These are phyloP conservation scores for Trachelus stipa DNA, from an alignment of 2,888 invertebrate species.

Conservation along the genomic window DNA sequence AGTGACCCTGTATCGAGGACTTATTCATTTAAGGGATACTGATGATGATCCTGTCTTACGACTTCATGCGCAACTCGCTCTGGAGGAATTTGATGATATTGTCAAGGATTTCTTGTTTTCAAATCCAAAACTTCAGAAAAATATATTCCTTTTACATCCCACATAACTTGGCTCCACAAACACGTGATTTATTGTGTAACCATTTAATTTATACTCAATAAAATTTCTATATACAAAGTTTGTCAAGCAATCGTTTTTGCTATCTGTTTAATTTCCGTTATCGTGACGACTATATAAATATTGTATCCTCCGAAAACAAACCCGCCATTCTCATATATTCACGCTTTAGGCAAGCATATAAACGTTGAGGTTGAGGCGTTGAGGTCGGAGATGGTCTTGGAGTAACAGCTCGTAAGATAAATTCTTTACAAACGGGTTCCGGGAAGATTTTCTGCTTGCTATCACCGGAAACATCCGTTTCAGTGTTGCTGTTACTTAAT, in stretches of 20 bases:
- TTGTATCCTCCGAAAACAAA: slow-evolving; percentile 83
- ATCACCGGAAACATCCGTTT: slow-evolving; percentile 48
- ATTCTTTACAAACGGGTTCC: slow-evolving; percentile 73
- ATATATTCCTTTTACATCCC: slow-evolving; percentile 56
- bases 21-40: slow-evolving; percentile 75
- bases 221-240: slow-evolving; percentile 1
- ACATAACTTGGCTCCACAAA: background rate
- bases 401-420: slow-evolving; percentile 73
- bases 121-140: slow-evolving; percentile 71
- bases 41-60: slow-evolving; percentile 78
- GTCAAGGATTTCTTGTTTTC: slow-evolving; percentile 74
- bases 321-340: slow-evolving; percentile 80
- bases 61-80: slow-evolving; percentile 80
- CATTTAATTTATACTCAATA: background rate
- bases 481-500: slow-evolving; percentile 58
- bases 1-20: slow-evolving; percentile 76
- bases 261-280: background rate
- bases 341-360: slow-evolving; percentile 77
- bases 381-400: slow-evolving; percentile 74
- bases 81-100: slow-evolving; percentile 81
- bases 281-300: slow-evolving; percentile 69
- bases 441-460: slow-evolving; percentile 67
- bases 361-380: slow-evolving; percentile 73
- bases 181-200: background rate
- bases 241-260: background rate